Evolutionary conservation across 2,888 invertebrate genomes (phyloP).

Genomic region (Ophioninae sp.): DNA sequence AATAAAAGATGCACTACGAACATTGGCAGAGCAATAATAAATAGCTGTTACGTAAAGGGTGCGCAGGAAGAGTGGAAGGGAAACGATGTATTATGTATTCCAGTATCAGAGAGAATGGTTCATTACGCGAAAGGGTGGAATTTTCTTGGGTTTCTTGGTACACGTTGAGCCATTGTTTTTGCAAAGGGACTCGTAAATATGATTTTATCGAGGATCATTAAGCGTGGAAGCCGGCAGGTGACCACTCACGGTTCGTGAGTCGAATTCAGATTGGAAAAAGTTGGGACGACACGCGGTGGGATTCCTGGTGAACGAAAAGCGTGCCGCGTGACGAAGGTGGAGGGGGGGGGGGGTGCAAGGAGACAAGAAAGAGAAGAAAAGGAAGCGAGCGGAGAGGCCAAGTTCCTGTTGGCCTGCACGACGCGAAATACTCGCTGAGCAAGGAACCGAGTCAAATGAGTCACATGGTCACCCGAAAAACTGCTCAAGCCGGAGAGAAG

Average conservation of each 20-base stretch:
- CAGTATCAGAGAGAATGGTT: slow-evolving; percentile 25
- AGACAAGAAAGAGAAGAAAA: background rate
- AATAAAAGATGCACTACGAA: slow-evolving; percentile 56
- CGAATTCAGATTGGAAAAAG: slow-evolving; percentile 36
- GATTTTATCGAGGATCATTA: slow-evolving; percentile 64
- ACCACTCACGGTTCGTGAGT: slow-evolving; percentile 54
- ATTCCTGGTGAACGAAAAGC: slow-evolving; percentile 46
- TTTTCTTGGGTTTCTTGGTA: slow-evolving; percentile 33
- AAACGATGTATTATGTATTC: slow-evolving; percentile 4
- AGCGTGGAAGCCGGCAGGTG: slow-evolving; percentile 53
- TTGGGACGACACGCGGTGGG: slow-evolving; percentile 6
- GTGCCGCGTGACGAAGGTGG: slow-evolving; percentile 40
- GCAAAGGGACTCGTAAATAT: slow-evolving; percentile 57
- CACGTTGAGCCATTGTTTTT: slow-evolving; percentile 5
- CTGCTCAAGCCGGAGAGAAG: slow-evolving; percentile 53
- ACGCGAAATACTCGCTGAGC: slow-evolving; percentile 56
- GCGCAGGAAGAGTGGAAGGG: slow-evolving; percentile 26
- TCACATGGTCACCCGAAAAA: slow-evolving; percentile 72
- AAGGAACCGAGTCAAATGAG: slow-evolving; percentile 61
- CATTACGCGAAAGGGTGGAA: slow-evolving; percentile 42
- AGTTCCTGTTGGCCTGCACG: background rate
- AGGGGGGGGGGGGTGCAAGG: background rate
- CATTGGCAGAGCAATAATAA: slow-evolving; percentile 10
- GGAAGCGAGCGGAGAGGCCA: background rate
- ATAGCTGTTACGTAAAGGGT: background rate